Evolutionary conservation across 1,140 invertebrate genomes (phyloP).

Genomic region (Drosophila subpulchrella): DNA sequence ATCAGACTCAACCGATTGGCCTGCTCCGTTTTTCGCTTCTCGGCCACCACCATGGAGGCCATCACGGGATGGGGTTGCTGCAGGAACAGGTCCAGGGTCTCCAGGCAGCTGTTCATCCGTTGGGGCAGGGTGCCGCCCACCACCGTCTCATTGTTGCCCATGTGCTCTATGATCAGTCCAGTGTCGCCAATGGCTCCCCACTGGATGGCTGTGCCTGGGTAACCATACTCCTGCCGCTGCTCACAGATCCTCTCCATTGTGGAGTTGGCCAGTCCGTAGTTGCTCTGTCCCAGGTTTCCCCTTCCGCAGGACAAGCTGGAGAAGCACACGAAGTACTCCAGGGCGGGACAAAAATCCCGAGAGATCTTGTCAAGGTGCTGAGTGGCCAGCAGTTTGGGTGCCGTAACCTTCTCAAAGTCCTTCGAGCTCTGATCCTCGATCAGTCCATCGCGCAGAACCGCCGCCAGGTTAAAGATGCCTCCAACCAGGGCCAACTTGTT

Average conservation of each 20-base stretch:
- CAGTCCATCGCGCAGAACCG: constrained; percentile 93
- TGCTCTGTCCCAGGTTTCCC: constrained; percentile 97
- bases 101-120: constrained; percentile 94
- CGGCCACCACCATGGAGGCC: constrained; percentile 92
- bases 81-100: constrained; percentile 94
- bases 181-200: constrained; percentile 99
- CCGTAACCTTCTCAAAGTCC: constrained; percentile 90
- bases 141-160: constrained; percentile 94
- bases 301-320: constrained; percentile 97
- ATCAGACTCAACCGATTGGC: constrained; percentile 86
- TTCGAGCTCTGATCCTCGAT: constrained; percentile 94
- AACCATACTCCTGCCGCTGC: constrained; percentile 90
- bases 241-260: constrained; percentile 98
- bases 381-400: constrained; percentile 93
- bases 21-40: constrained; percentile 88
- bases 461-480: constrained; percentile 97
- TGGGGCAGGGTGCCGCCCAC: constrained; percentile 97
- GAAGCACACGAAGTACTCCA: constrained; percentile 97
- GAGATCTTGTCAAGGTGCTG: constrained; percentile 91
- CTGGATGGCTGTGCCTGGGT: constrained; percentile 95
- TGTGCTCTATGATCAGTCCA: constrained; percentile 93
- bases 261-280: constrained; percentile 98
- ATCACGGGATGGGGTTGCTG: constrained; percentile 94
- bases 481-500: constrained; percentile 92
- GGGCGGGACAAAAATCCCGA: constrained; percentile 89